Percentiles rank a stretch among this genome's conserved stretches.
These are phyloP conservation scores for Argentina silus DNA, from an alignment of 2,797 vertebrate genomes.

Conservation along the genomic window DNA sequence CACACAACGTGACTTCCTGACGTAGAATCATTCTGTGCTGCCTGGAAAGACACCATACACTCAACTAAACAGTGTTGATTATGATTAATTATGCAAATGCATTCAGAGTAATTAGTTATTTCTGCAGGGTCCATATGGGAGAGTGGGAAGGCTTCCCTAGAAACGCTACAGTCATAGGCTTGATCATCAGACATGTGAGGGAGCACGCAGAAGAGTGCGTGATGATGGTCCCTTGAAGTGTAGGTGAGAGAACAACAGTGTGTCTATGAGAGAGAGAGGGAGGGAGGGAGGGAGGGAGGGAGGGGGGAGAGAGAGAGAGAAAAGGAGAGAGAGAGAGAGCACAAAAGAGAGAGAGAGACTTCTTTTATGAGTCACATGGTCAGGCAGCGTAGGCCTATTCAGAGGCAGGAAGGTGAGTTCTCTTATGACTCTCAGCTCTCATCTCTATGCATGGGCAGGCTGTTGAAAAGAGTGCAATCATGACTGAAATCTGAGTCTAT, in stretches of 20 bases:
- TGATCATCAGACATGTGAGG: not conserved
- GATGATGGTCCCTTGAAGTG: constrained; percentile 10
- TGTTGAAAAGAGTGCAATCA: too few species aligned
- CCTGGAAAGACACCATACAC: not conserved
- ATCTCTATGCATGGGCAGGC: too few species aligned
- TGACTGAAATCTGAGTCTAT: too few species aligned
- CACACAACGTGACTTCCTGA: not conserved
- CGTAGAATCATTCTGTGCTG: not conserved
- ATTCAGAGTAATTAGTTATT: constrained; percentile 2
- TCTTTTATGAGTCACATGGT: not conserved
- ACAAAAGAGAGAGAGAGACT: not conserved
- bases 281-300: not conserved
- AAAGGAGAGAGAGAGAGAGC: not conserved
- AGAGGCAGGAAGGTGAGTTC: too few species aligned
- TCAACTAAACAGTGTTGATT: too few species aligned
- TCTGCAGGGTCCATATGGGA: constrained; percentile 35
- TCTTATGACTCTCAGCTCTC: too few species aligned
- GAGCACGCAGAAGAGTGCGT: not conserved
- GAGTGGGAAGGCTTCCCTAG: constrained; percentile 40
- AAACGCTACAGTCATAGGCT: not conserved
- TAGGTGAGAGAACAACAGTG: not conserved
- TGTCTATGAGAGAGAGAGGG: not conserved
- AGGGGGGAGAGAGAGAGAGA: not conserved
- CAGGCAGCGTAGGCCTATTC: too few species aligned
- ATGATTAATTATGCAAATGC: not conserved